Conservation (phyloP, 1,140 invertebrate genomes). For the Drosophila pachea region DNA sequence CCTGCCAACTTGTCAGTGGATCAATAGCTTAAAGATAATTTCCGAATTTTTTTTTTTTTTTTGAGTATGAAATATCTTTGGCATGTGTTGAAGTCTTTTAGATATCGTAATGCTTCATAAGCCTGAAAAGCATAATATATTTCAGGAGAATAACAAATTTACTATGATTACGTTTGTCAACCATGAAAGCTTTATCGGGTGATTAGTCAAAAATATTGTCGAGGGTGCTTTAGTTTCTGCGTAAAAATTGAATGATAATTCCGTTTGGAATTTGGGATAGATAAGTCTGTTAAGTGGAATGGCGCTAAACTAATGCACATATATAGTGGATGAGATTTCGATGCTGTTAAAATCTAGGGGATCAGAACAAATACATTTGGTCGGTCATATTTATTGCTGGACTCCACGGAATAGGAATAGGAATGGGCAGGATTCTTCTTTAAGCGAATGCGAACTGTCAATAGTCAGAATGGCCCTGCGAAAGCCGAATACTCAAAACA, state of each 20-base stretch:
- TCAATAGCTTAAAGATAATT: neutral
- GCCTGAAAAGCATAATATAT: neutral
- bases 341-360: too few species aligned
- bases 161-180: constrained; percentile 5
- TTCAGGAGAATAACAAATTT: neutral
- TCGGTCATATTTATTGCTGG: constrained; percentile 49
- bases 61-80: neutral
- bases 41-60: neutral
- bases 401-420: too few species aligned
- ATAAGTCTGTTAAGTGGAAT: too few species aligned
- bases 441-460: too few species aligned
- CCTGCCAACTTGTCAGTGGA: constrained; percentile 6
- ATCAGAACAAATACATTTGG: constrained; percentile 16
- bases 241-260: too few species aligned
- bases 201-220: neutral
- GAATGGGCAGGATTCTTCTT: too few species aligned
- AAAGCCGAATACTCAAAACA: too few species aligned
- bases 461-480: too few species aligned
- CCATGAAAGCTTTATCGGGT: constrained; percentile 5
- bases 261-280: too few species aligned
- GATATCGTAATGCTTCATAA: neutral
- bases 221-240: too few species aligned
- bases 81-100: neutral
- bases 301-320: too few species aligned
- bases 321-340: too few species aligned